Base-by-base conservation (phyloP, 2,113 vertebrate species). In the Petrocephalus zakoni region DNA sequence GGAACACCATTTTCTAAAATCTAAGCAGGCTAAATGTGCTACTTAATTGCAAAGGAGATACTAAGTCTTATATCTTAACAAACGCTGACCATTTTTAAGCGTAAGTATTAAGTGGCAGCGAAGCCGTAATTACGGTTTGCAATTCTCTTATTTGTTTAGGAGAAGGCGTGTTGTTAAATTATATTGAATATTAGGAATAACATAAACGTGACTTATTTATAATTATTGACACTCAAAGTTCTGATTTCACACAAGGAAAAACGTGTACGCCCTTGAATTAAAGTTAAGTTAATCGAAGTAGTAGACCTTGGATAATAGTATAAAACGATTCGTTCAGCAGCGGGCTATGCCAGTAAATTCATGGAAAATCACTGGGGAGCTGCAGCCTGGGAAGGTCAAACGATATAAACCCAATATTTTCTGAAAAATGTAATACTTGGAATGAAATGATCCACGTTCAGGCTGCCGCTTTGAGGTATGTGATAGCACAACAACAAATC, bases 301-400 rank as follows among this genome's bases (percentile, higher is more conserved):
- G 68, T 29, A 17, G 9, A 75, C 25, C 68, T 75, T 75, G 68
- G 34, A 75, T 75, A 37, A 37, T 37, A 75, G 29, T 75, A 25
- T 22, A 64, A 25, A 64, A 64, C 61, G 72, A 78, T 34, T 78
- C 34, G 34, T 78, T 78, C 72, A 78, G 34, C 72, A 78, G 72
- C 34, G 72, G 5, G n/a, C 72, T 19, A 78, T 78, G 72, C 34
- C 72, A 78, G 34, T 6, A 78, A 42, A 78, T 78, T 78, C 72
- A 78, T 78, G 72, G 72, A 78, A 78, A 78, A 78, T 78, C 72
- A 78, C 72, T 78, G 72, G 72, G 34, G 13, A 78, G 72, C 72
- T 78, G 72, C 72, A 78, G 72, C 34, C 72, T 19, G 72, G 34
- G 13, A 5, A 42, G 72, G 34, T 78, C 37, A 42, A 34, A 78